Conservation (phyloP, 2,888 invertebrate genomes). For the Seira ritae region DNA sequence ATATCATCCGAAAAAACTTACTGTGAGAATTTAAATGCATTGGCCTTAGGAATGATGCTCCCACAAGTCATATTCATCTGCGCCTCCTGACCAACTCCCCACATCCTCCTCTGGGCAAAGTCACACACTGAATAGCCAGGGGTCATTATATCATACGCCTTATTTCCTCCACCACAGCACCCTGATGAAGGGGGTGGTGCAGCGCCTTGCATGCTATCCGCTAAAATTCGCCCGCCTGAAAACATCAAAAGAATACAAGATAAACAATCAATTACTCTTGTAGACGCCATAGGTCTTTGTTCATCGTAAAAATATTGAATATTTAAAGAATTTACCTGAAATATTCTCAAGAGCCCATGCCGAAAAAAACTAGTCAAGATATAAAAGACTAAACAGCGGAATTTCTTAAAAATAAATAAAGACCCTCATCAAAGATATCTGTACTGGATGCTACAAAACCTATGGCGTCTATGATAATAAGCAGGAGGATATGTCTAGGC, state of each 20-base stretch:
- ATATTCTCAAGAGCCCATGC: too few relatives aligned
- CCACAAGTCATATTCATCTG: constrained; percentile 61
- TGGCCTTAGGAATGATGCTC: constrained; percentile 55
- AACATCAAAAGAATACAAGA: constrained; percentile 8
- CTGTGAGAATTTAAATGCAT: constrained; percentile 61
- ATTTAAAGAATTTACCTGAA: too few relatives aligned
- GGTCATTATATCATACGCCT: constrained; percentile 40
- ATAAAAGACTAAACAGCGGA: too few relatives aligned
- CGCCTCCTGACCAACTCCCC: constrained; percentile 67
- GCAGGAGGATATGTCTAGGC: not conserved
- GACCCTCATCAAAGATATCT: too few relatives aligned
- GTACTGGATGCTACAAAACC: constrained; percentile 53
- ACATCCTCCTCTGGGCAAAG: constrained; percentile 66
- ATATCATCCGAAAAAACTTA: constrained; percentile 19
- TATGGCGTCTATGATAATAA: constrained; percentile 62
- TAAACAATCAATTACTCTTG: constrained; percentile 28
- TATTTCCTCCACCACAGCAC: constrained; percentile 33
- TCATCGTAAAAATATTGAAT: too few relatives aligned
- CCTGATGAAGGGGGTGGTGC: not conserved
- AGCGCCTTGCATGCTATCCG: constrained; percentile 23
- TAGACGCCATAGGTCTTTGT: constrained; percentile 69
- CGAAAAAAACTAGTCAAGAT: too few relatives aligned
- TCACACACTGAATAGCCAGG: constrained; percentile 66
- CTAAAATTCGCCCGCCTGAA: constrained; percentile 36
- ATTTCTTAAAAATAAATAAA: too few relatives aligned